These are phyloP conservation scores for Sclerodermus sp. DNA, from an alignment of 2,888 invertebrate genomes.

Conservation along the genomic window DNA sequence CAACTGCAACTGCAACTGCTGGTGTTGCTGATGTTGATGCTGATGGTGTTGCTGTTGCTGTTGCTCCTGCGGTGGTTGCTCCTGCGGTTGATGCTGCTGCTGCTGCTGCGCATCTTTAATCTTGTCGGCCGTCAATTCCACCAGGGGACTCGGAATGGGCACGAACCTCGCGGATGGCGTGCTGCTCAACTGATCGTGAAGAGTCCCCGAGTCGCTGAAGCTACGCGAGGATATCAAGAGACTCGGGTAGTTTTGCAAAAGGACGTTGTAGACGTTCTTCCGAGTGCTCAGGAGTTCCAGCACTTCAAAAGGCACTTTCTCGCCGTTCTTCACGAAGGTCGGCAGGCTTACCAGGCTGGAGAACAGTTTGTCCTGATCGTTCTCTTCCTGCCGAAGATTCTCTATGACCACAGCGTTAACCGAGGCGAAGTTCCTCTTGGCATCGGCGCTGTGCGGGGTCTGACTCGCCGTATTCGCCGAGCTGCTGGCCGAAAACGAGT, in stretches of 20 bases:
- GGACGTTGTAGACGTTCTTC: slow-evolving; percentile 71
- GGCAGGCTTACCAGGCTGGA: slow-evolving; percentile 84
- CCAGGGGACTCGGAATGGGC: slow-evolving; percentile 48
- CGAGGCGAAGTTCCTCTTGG: slow-evolving; percentile 40
- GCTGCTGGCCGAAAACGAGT: slow-evolving; percentile 72
- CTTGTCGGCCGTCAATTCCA: slow-evolving; percentile 32
- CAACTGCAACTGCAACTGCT: no score
- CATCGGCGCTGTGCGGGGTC: slow-evolving; percentile 53
- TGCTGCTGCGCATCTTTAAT: slow-evolving; percentile 14
- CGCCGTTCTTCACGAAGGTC: slow-evolving; percentile 78
- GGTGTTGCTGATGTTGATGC: neutral
- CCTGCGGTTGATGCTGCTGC: slow-evolving; percentile 1
- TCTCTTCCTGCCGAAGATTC: slow-evolving; percentile 44
- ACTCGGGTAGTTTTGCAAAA: slow-evolving; percentile 76
- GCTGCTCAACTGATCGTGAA: slow-evolving; percentile 56
- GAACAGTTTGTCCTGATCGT: slow-evolving; percentile 62
- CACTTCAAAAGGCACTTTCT: slow-evolving; percentile 76
- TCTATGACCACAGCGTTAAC: slow-evolving; percentile 57
- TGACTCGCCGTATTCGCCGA: slow-evolving; percentile 64
- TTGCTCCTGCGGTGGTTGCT: slow-evolving; percentile 2
- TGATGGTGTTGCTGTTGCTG: slow-evolving; percentile 1
- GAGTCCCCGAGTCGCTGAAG: slow-evolving; percentile 68
- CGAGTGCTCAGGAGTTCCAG: slow-evolving; percentile 71
- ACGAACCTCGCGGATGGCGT: slow-evolving; percentile 41
- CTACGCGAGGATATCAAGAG: slow-evolving; percentile 72